These are phyloP conservation scores for Lissocephala sabroskyi DNA, from an alignment of 2,888 invertebrate genomes.

Conservation along the genomic window DNA sequence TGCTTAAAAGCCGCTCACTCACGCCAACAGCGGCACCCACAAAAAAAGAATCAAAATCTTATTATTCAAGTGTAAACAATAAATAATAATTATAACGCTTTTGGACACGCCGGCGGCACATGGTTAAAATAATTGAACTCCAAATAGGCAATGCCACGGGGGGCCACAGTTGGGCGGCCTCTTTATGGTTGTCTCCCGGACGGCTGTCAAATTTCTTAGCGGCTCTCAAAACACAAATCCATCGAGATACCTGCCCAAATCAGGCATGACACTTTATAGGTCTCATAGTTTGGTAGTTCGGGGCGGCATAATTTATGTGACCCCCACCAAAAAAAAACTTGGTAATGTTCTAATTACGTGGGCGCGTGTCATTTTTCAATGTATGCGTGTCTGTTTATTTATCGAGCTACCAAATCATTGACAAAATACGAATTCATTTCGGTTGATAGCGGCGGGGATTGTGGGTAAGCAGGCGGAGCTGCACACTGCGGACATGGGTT, in stretches of 20 bases:
- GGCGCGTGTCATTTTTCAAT: slow-evolving; percentile 57
- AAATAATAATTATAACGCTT: slow-evolving; percentile 45
- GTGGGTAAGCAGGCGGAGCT: no score
- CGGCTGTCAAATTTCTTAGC: slow-evolving; percentile 44
- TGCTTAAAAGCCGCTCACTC: slow-evolving; percentile 5
- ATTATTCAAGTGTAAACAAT: slow-evolving; percentile 52
- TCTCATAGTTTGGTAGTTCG: slow-evolving; percentile 16
- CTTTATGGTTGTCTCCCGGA: slow-evolving; percentile 32
- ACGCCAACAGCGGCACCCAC: slow-evolving; percentile 3
- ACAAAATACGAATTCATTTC: slow-evolving; percentile 13
- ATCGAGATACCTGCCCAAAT: slow-evolving; percentile 23
- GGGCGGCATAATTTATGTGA: neutral
- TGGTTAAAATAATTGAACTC: slow-evolving; percentile 34
- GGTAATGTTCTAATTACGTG: slow-evolving; percentile 64
- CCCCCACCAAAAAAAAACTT: slow-evolving; percentile 30
- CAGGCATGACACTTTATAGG: slow-evolving; percentile 27
- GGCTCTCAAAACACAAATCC: no score
- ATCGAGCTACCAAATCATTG: slow-evolving; percentile 11
- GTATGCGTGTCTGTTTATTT: slow-evolving; percentile 6
- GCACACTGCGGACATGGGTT: no score
- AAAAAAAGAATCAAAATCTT: slow-evolving; percentile 26
- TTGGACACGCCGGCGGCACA: slow-evolving; percentile 13
- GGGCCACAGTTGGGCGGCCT: neutral
- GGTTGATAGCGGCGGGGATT: no score
- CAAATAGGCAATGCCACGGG: slow-evolving; percentile 24